Base-by-base conservation (phyloP, 2,888 invertebrate genomes). In the Protodeltote pygarga region DNA sequence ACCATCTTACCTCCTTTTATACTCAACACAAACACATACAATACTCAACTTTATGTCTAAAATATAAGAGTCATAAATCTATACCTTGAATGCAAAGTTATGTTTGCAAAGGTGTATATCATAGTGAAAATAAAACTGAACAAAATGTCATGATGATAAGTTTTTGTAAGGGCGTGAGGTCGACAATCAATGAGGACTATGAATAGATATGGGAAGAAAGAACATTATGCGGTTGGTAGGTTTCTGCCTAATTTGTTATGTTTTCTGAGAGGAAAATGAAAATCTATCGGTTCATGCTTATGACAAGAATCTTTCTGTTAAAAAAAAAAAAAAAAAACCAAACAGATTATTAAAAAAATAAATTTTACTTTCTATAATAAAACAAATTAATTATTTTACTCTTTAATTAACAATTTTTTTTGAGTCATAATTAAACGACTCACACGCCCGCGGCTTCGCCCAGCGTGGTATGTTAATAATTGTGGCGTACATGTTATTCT, bases 151-250 rank as follows among this genome's bases (percentile, higher is more conserved):
- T 75, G 89, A 70, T 75, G 89, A 90, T 90, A 90, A 90, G 84
- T 83, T 83, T 86, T 83, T 86, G 87, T 86, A 81, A 87, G 89
- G 89, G 89, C 89, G 89, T 80, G 88, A 89, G 89, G 89, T 88
- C 81, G 88, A 77, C 75, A 75, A 64, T 81, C 85, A 83, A 81
- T 86, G 86, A 78, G 78, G 71, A 69, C 70, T 79, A 68, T 70
- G 81, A 85, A 75, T 81, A 79, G 67, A 73, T 73, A 54, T 62
- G 40, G 52, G 54, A 49, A 62, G 52, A 47, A 23, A 38, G 51
- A 51, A 47, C n/a, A n/a, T n/a, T n/a, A 47, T 55, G 51, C 21
- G 54, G 42, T 50, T 51, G 27, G 35, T 39, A 33, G 32, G 60
- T 70, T 65, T 50, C 21, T 84, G 64, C 83, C 82, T 80, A 77